These are phyloP conservation scores for Thalassoma bifasciatum DNA, from an alignment of 2,113 vertebrate species.

Conservation along the genomic window DNA sequence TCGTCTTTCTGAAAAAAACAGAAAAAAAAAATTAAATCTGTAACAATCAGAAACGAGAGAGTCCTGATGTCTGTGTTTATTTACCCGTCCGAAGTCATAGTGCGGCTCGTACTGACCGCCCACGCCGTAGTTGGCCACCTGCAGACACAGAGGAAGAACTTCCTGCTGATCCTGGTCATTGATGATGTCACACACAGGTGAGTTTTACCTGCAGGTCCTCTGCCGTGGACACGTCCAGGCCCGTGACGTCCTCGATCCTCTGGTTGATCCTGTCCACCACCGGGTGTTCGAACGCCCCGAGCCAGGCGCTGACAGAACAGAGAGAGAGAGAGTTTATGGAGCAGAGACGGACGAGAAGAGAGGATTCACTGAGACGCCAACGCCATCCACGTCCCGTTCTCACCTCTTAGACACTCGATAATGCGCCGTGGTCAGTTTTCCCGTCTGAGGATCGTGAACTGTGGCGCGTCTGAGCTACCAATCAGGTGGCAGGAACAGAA, in stretches of 20 bases:
- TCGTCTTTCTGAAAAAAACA: constrained; percentile 89
- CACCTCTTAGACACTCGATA: constrained; percentile 99
- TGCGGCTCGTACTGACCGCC: constrained; percentile 92
- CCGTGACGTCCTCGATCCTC: constrained; percentile 94
- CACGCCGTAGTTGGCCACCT: constrained; percentile 92
- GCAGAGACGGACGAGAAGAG: too few species aligned
- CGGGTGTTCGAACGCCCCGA: constrained; percentile 90
- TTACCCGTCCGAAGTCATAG: constrained; percentile 92
- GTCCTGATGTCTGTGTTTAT: neutral
- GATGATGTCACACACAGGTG: neutral
- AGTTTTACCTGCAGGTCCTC: constrained; percentile 91
- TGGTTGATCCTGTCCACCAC: constrained; percentile 92
- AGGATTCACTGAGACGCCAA: too few species aligned
- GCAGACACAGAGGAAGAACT: constrained; percentile 33
- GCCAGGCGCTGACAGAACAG: constrained; percentile 91
- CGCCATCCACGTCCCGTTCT: too few species aligned
- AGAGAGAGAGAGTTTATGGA: too few species aligned
- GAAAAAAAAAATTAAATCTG: too few species aligned
- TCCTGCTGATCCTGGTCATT: constrained; percentile 73
- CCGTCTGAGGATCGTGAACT: constrained; percentile 94
- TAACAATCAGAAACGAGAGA: too few species aligned
- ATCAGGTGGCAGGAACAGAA: constrained; percentile 45
- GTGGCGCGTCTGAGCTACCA: constrained; percentile 93
- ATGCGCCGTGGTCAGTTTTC: constrained; percentile 93
- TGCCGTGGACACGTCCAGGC: constrained; percentile 95